Evolutionary conservation across 2,113 vertebrate species (phyloP), one percentile per base, ranked within the genome.

Genomic region (Charina bottae): DNA sequence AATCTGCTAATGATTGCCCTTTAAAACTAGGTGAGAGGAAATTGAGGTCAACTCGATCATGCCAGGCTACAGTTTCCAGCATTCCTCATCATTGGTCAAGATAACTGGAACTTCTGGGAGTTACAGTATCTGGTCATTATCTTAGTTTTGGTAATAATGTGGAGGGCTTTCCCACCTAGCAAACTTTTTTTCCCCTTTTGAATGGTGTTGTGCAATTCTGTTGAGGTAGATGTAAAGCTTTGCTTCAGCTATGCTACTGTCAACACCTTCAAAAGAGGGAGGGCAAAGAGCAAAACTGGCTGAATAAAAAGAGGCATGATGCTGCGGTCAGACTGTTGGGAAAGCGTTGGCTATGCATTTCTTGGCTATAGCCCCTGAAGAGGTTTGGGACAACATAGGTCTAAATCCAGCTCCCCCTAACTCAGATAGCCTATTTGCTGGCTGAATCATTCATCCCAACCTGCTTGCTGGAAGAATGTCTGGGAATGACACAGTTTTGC

Each of bases 201-300:
- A 83, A 46, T n/a, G 62, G 55, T 2, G 55, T 88, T 92, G 15
- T 88, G 87, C 68, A 92, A 83, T 89, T 83, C 55, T 56, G 42
- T 42, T 53, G 13, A 26, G 86, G 68, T 92, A 58, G 28, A 54
- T 6, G 46, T 37, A 26, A 92, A 84, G 37, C 42, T 84, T 83
- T 92, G 86, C 28, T 78, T 78, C 72, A 78, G 33, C 19, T 72
- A 33, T 72, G 13, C 28, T 33, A 72, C 64, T 33, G 42, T 42
- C 33, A 78, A 17, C 72, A 78, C 42, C 72, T 78, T 78, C 72
- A 42, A 78, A 78, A 78, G 72, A 42, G 72, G 17, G 2, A 78
- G 33, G 33, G 37, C 72, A 9, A 78, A 7, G 72, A 42, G 72
- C 15, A 78, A 78, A 78, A 78, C 4, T 78, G 33, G 33, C 72